Conservation (phyloP, 1,140 invertebrate genomes). For the Rhyacophila brunnea region DNA sequence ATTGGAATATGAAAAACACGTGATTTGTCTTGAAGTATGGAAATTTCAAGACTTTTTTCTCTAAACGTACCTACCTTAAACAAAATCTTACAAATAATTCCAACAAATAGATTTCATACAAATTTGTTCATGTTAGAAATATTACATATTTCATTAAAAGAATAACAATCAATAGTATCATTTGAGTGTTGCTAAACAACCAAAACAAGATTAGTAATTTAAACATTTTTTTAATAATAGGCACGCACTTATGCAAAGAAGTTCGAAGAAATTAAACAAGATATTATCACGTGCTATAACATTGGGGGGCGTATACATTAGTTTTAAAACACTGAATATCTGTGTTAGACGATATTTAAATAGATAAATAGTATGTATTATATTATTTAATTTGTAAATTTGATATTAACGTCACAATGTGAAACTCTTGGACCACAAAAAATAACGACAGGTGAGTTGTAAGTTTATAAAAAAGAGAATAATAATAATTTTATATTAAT, state of each 20-base stretch:
- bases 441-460: conserved; percentile 32
- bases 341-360: conserved; percentile 12
- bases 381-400: conserved; percentile 25
- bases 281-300: conserved; percentile 13
- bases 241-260: conserved; percentile 12
- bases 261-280: conserved; percentile 10
- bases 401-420: conserved; percentile 27
- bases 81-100: too few species aligned
- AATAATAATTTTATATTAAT: conserved; percentile 11
- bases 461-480: conserved; percentile 18
- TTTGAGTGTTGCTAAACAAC: too few species aligned
- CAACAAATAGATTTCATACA: too few species aligned
- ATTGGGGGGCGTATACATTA: conserved; percentile 30
- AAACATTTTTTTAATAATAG: not conserved
- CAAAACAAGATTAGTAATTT: too few species aligned
- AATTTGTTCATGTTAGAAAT: too few species aligned
- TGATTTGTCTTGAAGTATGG: too few species aligned
- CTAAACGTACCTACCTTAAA: too few species aligned
- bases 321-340: conserved; percentile 18
- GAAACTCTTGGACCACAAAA: conserved; percentile 33
- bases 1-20: too few species aligned
- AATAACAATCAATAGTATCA: too few species aligned
- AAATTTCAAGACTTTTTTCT: too few species aligned
- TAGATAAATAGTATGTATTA: conserved; percentile 29
- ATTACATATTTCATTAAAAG: too few species aligned